phyloP scores from a whole-genome alignment of 1,140 invertebrate species.

The Copidosoma floridanum region DNA sequence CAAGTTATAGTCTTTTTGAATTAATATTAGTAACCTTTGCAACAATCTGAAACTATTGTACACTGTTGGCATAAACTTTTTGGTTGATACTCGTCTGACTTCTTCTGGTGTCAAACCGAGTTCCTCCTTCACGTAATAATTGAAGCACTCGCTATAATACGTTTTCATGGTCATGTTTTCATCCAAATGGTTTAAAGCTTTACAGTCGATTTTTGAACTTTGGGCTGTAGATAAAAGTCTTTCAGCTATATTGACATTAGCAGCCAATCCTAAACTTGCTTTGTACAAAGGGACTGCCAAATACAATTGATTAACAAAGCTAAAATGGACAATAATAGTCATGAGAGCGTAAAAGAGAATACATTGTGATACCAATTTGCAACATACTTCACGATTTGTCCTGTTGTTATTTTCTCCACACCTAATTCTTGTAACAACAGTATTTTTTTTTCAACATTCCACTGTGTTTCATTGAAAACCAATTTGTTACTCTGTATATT shows the following conservation, averaged over 20 bases:
- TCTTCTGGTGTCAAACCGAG: slow-evolving; percentile 49
- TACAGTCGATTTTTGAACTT: slow-evolving; percentile 41
- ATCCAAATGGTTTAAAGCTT: slow-evolving; percentile 40
- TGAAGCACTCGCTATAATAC: slow-evolving; percentile 45
- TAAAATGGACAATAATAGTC: slow-evolving; percentile 2
- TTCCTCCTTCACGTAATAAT: slow-evolving; percentile 49
- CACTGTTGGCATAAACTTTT: slow-evolving; percentile 34
- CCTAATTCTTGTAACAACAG: slow-evolving; percentile 23
- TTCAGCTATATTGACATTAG: slow-evolving; percentile 48
- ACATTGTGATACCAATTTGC: not conserved
- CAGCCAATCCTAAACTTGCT: slow-evolving; percentile 33
- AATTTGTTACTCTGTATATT: not conserved
- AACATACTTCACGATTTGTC: not conserved
- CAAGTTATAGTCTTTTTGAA: no score
- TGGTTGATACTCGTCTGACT: slow-evolving; percentile 48
- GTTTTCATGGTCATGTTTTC: slow-evolving; percentile 38
- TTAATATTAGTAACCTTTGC: slow-evolving; percentile 52
- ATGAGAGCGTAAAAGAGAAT: no score
- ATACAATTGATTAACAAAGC: slow-evolving; percentile 16
- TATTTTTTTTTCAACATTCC: slow-evolving; percentile 12
- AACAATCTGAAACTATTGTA: slow-evolving; percentile 54
- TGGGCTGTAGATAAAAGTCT: slow-evolving; percentile 48
- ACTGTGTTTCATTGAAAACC: not conserved
- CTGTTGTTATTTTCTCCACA: not conserved
- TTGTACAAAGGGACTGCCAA: slow-evolving; percentile 38